Evolutionary conservation across 2,888 invertebrate species (phyloP).

Genomic region (Lasioglossum oenotherae): DNA sequence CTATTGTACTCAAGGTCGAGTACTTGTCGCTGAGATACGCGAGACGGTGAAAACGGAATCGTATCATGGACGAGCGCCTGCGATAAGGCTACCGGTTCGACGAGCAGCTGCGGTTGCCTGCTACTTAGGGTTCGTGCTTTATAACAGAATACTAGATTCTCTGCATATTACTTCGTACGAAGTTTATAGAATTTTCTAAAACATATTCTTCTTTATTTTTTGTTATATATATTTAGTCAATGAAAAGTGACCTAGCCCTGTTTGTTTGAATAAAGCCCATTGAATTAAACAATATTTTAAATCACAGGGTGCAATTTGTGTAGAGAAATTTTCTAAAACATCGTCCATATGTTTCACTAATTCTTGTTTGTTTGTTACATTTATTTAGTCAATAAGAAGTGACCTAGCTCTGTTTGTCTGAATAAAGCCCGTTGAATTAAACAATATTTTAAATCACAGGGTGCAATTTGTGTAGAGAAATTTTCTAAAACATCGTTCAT

Average conservation of each 20-base stretch:
- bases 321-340: not conserved
- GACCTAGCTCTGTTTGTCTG: not conserved
- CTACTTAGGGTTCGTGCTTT: not conserved
- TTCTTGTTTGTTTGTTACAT: not conserved
- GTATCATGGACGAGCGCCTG: conserved; percentile 13
- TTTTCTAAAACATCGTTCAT: not conserved
- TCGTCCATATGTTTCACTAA: not conserved
- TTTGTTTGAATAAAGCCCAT: too few species aligned
- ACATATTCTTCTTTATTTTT: not conserved
- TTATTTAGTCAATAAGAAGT: too few species aligned
- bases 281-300: too few species aligned
- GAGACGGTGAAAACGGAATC: not conserved
- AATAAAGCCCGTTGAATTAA: too few species aligned
- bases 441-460: not conserved
- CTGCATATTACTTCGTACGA: too few species aligned
- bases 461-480: not conserved
- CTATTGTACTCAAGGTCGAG: conserved; percentile 1
- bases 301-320: too few species aligned
- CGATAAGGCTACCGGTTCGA: conserved; percentile 1
- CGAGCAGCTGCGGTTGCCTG: not conserved
- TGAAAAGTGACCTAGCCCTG: not conserved
- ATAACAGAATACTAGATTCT: not conserved
- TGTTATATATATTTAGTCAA: not conserved
- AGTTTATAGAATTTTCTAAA: not conserved
- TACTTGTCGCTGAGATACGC: not conserved